Conservation (phyloP, 2,113 vertebrate species). For the Noctilio leporinus region DNA sequence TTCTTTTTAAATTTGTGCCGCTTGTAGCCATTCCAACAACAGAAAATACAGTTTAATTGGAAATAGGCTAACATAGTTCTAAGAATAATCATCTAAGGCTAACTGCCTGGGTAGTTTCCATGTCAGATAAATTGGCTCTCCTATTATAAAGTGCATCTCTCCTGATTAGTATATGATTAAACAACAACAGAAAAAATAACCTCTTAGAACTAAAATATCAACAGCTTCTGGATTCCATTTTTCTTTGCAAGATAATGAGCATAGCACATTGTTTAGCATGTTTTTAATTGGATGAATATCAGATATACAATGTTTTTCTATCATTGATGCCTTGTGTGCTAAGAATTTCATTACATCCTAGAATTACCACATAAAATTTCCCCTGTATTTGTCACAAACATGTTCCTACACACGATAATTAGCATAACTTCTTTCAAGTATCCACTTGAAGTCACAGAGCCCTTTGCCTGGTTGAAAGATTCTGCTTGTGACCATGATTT, state of each 20-base stretch:
- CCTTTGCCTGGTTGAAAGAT: not conserved
- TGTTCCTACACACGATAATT: constrained; percentile 50
- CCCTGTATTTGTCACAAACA: constrained; percentile 54
- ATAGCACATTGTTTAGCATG: constrained; percentile 50
- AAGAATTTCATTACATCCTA: constrained; percentile 23
- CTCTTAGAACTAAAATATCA: constrained; percentile 67
- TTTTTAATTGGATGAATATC: constrained; percentile 70
- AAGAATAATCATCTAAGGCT: constrained; percentile 52
- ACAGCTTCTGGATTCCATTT: constrained; percentile 68
- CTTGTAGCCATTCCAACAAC: constrained; percentile 38
- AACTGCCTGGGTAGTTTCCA: constrained; percentile 58
- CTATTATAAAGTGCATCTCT: constrained; percentile 57
- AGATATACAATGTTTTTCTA: constrained; percentile 46
- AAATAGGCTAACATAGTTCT: constrained; percentile 50
- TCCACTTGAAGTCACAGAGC: not conserved
- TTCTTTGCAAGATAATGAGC: constrained; percentile 65
- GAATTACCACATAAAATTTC: constrained; percentile 43
- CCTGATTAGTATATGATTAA: constrained; percentile 64
- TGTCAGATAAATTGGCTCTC: constrained; percentile 59
- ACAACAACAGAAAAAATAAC: constrained; percentile 66
- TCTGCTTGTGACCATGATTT: constrained; percentile 4
- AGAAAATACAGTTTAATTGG: constrained; percentile 64
- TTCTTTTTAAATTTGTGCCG: constrained; percentile 2
- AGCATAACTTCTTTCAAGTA: not conserved
- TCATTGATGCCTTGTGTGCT: not conserved